Evolutionary conservation across 1,140 invertebrate species (phyloP).

Genomic region (Apis mellifera): Amel_HAv3.1 CM009939.2:4152001-4152500

Average conservation of each 20-base stretch:
- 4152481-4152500: too few species aligned
- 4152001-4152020: conserved; percentile 66
- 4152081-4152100: conserved; percentile 29
- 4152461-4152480: too few species aligned
- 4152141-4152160: conserved; percentile 72
- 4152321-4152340: not conserved
- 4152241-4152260: conserved; percentile 80
- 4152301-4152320: conserved; percentile 56
- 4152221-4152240: conserved; percentile 81
- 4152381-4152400: too few species aligned
- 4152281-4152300: conserved; percentile 82
- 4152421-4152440: too few species aligned
- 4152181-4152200: conserved; percentile 79
- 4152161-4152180: conserved; percentile 75
- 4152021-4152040: conserved; percentile 64
- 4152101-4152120: conserved; percentile 62
- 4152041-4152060: conserved; percentile 45
- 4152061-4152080: conserved; percentile 8
- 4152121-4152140: conserved; percentile 69
- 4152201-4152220: conserved; percentile 81
- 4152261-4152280: conserved; percentile 82
- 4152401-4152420: too few species aligned
- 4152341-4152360: too few species aligned
- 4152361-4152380: too few species aligned
- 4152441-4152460: too few species aligned